Base-by-base conservation (phyloP, 1,140 invertebrate species). In the Eriosoma lanigerum region DNA sequence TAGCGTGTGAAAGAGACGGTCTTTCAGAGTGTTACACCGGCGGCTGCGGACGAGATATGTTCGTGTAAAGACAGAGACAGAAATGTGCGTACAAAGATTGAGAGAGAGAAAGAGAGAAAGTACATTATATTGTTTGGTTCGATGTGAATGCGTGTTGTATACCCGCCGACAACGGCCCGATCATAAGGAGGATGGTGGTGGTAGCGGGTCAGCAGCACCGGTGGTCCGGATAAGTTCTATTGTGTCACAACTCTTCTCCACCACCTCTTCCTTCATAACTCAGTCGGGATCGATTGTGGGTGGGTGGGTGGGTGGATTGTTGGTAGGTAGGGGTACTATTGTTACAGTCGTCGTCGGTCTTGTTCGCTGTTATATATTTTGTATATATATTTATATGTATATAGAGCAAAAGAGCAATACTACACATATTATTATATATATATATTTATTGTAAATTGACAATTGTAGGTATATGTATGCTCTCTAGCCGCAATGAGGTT, bases 151-250 rank as follows among this genome's bases (percentile, higher is more conserved):
- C 10, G 48, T 52, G 68, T 32, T 24, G 32, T 21, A n/a, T 64
- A n/a, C 32, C 29, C 24, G 73, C 50, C 73, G 54, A 76, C 50
- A 50, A 13, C 15, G 32, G 52, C 6, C 5, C 1, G 68, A 54
- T 15, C 12, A 29, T 38, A 26, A 1, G n/a, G n/a, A 13, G 50
- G 72, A 17, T n/a, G 19, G 32, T 21, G n/a, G 54, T 4, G 54
- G 3, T 19, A 4, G 19, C 17, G 50, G 52, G 29, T 46, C 54
- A 17, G 46, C 60, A 26, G 73, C 13, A 76, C 73, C 54, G 73
- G 73, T 76, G 73, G 73, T 76, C 73, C 72, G 52, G 73, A 75
- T 76, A 76, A 76, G 66, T 68, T 54, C 73, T 58, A 76, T 76
- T 76, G 66, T 68, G 73, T 58, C 73, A 38, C 32, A 76, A 76